phyloP scores from a whole-genome alignment of 2,888 invertebrate genomes.

The Tethea ocularis region DNA sequence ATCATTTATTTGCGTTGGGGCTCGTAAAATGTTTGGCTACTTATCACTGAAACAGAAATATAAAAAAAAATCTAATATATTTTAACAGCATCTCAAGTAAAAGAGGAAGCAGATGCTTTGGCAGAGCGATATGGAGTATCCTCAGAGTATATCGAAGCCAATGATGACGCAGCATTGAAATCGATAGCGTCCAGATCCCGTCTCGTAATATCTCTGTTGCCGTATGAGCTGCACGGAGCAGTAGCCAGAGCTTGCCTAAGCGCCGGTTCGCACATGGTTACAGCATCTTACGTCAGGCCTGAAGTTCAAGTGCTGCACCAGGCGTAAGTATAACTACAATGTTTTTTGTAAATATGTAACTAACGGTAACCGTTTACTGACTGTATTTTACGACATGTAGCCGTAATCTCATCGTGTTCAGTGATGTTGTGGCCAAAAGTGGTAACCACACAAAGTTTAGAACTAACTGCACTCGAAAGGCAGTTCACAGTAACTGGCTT shows the following conservation, averaged over 20 bases:
- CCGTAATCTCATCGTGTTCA: too few relatives aligned
- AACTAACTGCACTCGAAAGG: too few relatives aligned
- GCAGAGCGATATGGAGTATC: slow-evolving; percentile 91
- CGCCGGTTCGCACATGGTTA: slow-evolving; percentile 96
- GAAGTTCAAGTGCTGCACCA: slow-evolving; percentile 91
- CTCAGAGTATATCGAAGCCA: slow-evolving; percentile 92
- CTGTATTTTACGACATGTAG: too few relatives aligned
- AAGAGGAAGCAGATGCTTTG: slow-evolving; percentile 94
- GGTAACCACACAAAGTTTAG: too few relatives aligned
- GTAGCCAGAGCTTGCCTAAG: slow-evolving; percentile 94
- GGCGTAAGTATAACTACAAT: slow-evolving; percentile 76
- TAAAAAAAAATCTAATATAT: slow-evolving; percentile 14
- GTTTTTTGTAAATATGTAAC: too few relatives aligned
- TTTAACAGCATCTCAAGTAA: slow-evolving; percentile 88
- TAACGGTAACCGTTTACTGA: too few relatives aligned
- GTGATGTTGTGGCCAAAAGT: too few relatives aligned
- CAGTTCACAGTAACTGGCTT: too few relatives aligned
- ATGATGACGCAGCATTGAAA: slow-evolving; percentile 87
- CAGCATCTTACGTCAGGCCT: slow-evolving; percentile 96
- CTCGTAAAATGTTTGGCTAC: too few relatives aligned
- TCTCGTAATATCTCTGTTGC: slow-evolving; percentile 94
- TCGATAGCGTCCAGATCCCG: slow-evolving; percentile 89
- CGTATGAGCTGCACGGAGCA: slow-evolving; percentile 94
- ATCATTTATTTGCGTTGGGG: too few relatives aligned
- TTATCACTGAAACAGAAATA: background rate